Evolutionary conservation across 2,797 vertebrate species (phyloP), one percentile per base, ranked within the genome.

Genomic region (Apogon talboti): DNA sequence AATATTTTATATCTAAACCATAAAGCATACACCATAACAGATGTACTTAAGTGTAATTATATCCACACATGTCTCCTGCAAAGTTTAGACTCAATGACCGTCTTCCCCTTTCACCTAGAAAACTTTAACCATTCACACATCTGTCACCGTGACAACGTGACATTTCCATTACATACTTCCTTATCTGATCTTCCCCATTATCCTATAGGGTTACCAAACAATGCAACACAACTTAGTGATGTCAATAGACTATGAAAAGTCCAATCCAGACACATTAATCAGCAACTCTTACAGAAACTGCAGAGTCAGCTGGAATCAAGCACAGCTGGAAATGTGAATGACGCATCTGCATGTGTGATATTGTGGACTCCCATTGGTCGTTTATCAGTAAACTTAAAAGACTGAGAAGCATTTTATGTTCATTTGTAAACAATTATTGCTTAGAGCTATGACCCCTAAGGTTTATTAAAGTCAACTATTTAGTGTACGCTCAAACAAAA

Each of bases 261-360:
- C 44, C 13, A 11, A 58, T 16, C 35, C 52, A 14, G 7, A 12
- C 7, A 13, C n/a, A 43, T 54, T 7, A 56, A 46, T 60, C 28
- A 3, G 14, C n/a, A 24, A 6, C 24, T 46, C 47, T 35, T 49
- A 40, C 37, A 12, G 21, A 11, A 9, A 42, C 43, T 55, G 61
- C 65, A 52, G 58, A 84, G 43, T 86, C 80, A 80, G 70, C 52
- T 63, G 37, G 61, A 47, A 66, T 42, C 2, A 75, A 4, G 35
- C 5, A 33, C 60, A 49, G 62, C 40, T 61, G 53, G 16, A 64
- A 41, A 37, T 15, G 16, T 1, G 42, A 37, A 38, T 3, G 30
- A 47, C 18, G 33, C 40, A 50, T 60, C 19, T 48, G 55, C 9
- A 28, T 21, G 11, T 40, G 13, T 59, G 35, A 48, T 40, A 44